phyloP scores from a whole-genome alignment of 2,113 vertebrate genomes.

The Thunnus maccoyii region DNA sequence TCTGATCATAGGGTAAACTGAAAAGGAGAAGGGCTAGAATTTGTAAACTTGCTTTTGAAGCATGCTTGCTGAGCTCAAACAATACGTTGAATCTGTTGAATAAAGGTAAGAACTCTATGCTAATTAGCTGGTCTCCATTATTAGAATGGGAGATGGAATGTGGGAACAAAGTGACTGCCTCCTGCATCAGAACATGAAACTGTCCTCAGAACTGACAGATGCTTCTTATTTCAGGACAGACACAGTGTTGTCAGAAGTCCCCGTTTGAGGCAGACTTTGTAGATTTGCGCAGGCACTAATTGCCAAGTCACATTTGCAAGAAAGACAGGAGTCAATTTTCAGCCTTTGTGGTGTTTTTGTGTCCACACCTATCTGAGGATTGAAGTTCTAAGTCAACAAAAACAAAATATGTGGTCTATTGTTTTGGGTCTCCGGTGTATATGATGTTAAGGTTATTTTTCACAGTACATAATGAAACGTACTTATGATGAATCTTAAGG shows the following conservation, averaged over 20 bases:
- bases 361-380: conserved; percentile 77
- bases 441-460: conserved; percentile 78
- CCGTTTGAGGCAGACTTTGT: conserved; percentile 84
- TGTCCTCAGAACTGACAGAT: conserved; percentile 88
- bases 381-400: conserved; percentile 81
- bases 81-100: conserved; percentile 76
- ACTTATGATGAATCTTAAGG: conserved; percentile 78
- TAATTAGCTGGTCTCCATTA: conserved; percentile 86
- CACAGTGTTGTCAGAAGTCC: conserved; percentile 83
- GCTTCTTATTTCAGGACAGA: conserved; percentile 85
- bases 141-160: conserved; percentile 84
- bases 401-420: conserved; percentile 76
- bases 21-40: conserved; percentile 67
- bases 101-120: conserved; percentile 82
- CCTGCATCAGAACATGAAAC: conserved; percentile 86
- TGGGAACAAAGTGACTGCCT: conserved; percentile 84
- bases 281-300: conserved; percentile 84
- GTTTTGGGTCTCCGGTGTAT: conserved; percentile 78
- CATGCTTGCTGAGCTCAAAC: conserved; percentile 71
- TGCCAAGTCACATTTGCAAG: conserved; percentile 84
- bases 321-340: conserved; percentile 82
- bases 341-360: conserved; percentile 79
- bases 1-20: conserved; percentile 61
- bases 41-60: conserved; percentile 78
- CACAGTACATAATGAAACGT: conserved; percentile 72